Conservation (phyloP, 2,113 vertebrate species). For the Ictidomys tridecemlineatus region DNA sequence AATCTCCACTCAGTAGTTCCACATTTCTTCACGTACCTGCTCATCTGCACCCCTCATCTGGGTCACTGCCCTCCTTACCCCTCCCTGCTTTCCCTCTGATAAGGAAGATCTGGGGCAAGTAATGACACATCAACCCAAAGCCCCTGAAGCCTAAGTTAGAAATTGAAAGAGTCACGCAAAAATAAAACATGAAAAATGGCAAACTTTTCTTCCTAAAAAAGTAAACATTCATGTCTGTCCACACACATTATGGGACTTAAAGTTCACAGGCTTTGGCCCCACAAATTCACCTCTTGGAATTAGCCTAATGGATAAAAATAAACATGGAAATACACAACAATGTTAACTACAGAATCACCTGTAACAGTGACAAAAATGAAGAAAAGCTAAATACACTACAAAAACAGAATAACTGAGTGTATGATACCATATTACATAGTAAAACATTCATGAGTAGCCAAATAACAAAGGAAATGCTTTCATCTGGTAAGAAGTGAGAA, state of each 20-base stretch:
- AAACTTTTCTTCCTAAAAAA: slow-evolving; percentile 26
- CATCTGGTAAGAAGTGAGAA: slow-evolving; percentile 28
- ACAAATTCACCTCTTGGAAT: not conserved
- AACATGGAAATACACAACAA: not conserved
- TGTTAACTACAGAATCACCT: not conserved
- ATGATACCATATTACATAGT: not conserved
- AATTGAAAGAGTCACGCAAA: not conserved
- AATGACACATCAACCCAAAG: not conserved
- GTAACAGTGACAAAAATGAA: not conserved
- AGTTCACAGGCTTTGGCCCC: not conserved
- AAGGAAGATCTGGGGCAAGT: not conserved
- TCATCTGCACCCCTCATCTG: not conserved
- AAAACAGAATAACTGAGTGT: not conserved
- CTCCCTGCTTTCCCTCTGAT: not conserved
- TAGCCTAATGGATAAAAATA: not conserved
- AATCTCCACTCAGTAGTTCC: not conserved
- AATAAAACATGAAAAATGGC: not conserved
- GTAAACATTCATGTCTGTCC: not conserved
- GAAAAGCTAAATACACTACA: not conserved
- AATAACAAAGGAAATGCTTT: not conserved
- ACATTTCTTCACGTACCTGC: not conserved
- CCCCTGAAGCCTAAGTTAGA: not conserved
- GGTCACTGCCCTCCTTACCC: not conserved
- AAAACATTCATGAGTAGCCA: slow-evolving; percentile 9
- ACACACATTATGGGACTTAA: not conserved